Evolutionary conservation across 2,888 invertebrate species (phyloP), one percentile per base, ranked within the genome.

Genomic region (Erebia epiphron): DNA sequence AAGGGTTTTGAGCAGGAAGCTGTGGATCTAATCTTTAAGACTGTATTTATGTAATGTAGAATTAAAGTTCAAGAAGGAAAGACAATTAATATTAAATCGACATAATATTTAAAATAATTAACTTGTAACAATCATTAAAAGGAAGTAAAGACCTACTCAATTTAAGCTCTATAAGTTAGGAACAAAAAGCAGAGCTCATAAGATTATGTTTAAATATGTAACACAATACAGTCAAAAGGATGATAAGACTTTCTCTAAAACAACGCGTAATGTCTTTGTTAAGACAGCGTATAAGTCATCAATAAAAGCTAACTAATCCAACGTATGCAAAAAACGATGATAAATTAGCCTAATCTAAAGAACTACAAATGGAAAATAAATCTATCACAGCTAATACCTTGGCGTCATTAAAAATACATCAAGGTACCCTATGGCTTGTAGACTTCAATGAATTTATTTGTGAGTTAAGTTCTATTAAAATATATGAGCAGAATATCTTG

Each of bases 381-480:
- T 67, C 67, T 61, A 67, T 67, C 60, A 61, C 41, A 67, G 60
- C 43, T 67, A 61, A 67, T 41, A 67, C 60, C 52, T 52, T 35
- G 49, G 50, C 16, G 61, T 52, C 67, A 67, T 67, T 67, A 67
- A 67, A 61, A 61, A 67, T 67, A 52, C 67, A 67, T 67, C 67
- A 67, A 60, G 67, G 56, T 49, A 58, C 46, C 67, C 41, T 58
- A 57, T 26, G 49, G 46, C 49, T 62, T 52, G 52, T 14, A n/a
- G 43, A 13, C 18, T 26, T 61, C 70, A 67, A 61, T 61, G 26
- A 43, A 10, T 61, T 61, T 61, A 65, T 71, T 71, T 65, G 64
- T 46, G 18, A 63, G 56, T 64, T 65, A 66, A 65, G n/a, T n/a
- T n/a, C 71, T 68, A 68, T 71, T 62, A 71, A 65, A 71, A 68